phyloP scores from a whole-genome alignment of 2,797 vertebrate species.

The Pseudomugil tenellus region DNA sequence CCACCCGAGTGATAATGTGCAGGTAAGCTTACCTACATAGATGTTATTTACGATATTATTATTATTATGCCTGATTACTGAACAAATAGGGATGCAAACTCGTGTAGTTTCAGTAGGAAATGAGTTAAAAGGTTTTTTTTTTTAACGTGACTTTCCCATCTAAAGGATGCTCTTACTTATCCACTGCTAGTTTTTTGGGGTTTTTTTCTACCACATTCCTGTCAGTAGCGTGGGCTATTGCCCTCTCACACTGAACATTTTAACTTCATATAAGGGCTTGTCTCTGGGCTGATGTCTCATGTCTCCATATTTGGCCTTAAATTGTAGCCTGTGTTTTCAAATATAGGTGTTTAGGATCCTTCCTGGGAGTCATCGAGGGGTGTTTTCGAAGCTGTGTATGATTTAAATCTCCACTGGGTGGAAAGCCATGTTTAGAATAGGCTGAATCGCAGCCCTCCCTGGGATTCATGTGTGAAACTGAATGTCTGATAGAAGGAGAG shows the following conservation, averaged over 20 bases:
- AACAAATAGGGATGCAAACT: not conserved
- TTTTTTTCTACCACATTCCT: not conserved
- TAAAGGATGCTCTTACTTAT: too few species aligned
- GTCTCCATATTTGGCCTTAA: conserved; percentile 53
- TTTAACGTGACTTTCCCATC: too few species aligned
- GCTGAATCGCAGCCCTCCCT: conserved; percentile 42
- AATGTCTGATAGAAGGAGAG: conserved; percentile 57
- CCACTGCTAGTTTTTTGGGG: too few species aligned
- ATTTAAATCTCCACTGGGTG: conserved; percentile 54
- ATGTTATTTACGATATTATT: not conserved
- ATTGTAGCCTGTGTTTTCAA: conserved; percentile 48
- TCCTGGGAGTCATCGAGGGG: conserved; percentile 24
- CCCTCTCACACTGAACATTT: conserved; percentile 3
- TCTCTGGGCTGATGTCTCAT: conserved; percentile 43
- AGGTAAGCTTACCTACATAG: too few species aligned
- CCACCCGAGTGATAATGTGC: too few species aligned
- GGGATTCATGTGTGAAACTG: conserved; percentile 64
- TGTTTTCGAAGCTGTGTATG: conserved; percentile 35
- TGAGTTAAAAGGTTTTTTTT: too few species aligned
- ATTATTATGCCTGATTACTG: not conserved
- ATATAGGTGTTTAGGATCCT: conserved; percentile 46
- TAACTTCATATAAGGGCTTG: conserved; percentile 20
- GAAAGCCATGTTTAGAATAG: conserved; percentile 53
- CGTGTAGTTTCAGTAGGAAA: not conserved
- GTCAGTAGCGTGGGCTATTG: not conserved